Evolutionary conservation across 2,888 invertebrate genomes (phyloP), one percentile per base, ranked within the genome.

Genomic region (Clitarchus hookeri): DNA sequence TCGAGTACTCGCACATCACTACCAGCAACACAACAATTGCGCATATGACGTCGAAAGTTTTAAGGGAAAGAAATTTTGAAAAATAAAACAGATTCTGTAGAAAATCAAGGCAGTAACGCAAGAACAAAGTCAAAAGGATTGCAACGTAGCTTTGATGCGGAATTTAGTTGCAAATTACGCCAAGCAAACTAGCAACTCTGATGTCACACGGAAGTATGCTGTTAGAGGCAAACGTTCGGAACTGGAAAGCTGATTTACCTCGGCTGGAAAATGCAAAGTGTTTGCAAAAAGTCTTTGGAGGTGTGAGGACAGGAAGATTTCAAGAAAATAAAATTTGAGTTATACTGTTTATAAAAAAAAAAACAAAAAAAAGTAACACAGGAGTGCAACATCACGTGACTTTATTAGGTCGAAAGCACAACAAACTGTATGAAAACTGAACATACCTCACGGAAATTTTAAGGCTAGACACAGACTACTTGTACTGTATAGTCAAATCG

Each of bases 401-500:
- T 6, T 48, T 65, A 65, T n/a, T n/a, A n/a, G n/a, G n/a, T n/a
- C n/a, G n/a, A 6, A 65, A 65, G 65, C 19, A 65, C 65, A n/a
- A 8, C 1, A 65, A 65, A 65, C 16, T n/a, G 65, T 1, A 23
- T 16, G 19, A 65, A 6, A 2, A n/a, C 8, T 65, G 65, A 65
- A 65, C 65, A 23, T 65, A 11, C 23, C 65, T 11, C 23, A 8
- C 19, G 16, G 65, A 6, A 3, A 65, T 65, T 65, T 23, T 13
- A 48, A n/a, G n/a, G 48, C 48, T 48, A 48, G 48, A n/a, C 19
- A n/a, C 82, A 80, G 27, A 36, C 53, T 85, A 86, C 65, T 44
- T n/a, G n/a, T n/a, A n/a, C n/a, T 48, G 19, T 19, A 83, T 26
- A 26, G 82, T n/a, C 83, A 87, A 44, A 86, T 78, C n/a, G 84